These are phyloP conservation scores for Uria lomvia DNA, from an alignment of 2,113 vertebrate genomes.

Conservation along the genomic window DNA sequence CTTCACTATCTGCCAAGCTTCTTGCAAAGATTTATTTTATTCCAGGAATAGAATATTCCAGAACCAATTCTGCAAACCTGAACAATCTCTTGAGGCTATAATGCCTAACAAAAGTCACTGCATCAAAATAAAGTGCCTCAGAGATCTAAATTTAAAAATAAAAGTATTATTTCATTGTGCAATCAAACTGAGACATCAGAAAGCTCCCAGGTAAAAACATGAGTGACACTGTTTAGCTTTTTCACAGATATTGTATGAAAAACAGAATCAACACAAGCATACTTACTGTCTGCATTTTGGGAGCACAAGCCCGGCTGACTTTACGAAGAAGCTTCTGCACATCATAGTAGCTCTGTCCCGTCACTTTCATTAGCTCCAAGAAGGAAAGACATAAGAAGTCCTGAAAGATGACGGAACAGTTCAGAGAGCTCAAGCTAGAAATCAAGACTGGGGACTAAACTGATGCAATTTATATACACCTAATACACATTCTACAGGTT, in stretches of 20 bases:
- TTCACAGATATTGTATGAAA: neutral
- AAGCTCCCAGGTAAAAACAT: neutral
- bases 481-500: neutral
- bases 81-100: neutral
- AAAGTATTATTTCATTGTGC: neutral
- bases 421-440: neutral
- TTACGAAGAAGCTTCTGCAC: constrained; percentile 71
- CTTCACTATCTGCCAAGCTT: neutral
- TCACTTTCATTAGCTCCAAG: constrained; percentile 80
- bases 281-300: constrained; percentile 79
- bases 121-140: neutral
- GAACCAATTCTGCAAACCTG: neutral
- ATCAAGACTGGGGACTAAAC: neutral
- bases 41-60: neutral
- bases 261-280: neutral
- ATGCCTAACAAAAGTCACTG: neutral
- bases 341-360: constrained; percentile 73
- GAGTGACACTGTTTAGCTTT: neutral
- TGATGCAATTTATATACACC: neutral
- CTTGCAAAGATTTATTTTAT: neutral
- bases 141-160: neutral
- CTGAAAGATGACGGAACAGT: constrained; percentile 52
- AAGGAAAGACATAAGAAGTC: constrained; percentile 78
- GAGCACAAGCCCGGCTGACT: constrained; percentile 79
- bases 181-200: neutral